A percentile compares a stretch with the other conserved stretches of the same genome.
Evolutionary conservation across 2,113 vertebrate genomes (phyloP).

Genomic region (Puma concolor): DNA sequence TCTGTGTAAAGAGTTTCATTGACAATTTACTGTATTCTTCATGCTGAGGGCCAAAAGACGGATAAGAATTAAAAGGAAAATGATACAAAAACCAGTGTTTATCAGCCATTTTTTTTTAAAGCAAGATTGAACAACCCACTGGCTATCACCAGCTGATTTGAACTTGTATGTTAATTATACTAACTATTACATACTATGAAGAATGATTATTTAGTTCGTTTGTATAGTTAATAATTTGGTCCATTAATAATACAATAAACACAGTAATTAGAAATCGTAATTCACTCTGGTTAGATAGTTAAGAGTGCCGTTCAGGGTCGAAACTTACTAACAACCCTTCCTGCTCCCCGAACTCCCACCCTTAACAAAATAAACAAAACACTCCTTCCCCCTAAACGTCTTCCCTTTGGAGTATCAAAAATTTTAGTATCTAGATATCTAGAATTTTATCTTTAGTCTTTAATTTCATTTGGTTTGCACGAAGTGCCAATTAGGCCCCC

Average conservation of each 20-base stretch:
- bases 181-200: not conserved
- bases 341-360: not conserved
- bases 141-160: not conserved
- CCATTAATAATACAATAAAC: not conserved
- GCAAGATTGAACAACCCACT: not conserved
- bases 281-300: not conserved
- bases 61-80: not conserved
- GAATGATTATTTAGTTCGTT: not conserved
- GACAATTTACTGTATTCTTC: not conserved
- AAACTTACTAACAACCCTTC: not conserved
- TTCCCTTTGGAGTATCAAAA: not conserved
- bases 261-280: not conserved
- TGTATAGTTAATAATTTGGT: slow-evolving; percentile 10
- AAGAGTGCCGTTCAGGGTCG: not conserved
- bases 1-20: slow-evolving; percentile 20
- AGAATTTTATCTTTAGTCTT: not conserved
- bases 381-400: not conserved
- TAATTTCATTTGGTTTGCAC: not conserved
- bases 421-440: slow-evolving; percentile 1
- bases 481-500: not conserved
- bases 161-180: not conserved
- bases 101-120: slow-evolving; percentile 28
- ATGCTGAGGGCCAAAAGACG: not conserved
- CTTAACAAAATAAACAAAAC: slow-evolving; percentile 22
- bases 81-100: not conserved